Evolutionary conservation across 2,888 invertebrate genomes (phyloP), one percentile per base, ranked within the genome.

Genomic region (Eilema caniola): DNA sequence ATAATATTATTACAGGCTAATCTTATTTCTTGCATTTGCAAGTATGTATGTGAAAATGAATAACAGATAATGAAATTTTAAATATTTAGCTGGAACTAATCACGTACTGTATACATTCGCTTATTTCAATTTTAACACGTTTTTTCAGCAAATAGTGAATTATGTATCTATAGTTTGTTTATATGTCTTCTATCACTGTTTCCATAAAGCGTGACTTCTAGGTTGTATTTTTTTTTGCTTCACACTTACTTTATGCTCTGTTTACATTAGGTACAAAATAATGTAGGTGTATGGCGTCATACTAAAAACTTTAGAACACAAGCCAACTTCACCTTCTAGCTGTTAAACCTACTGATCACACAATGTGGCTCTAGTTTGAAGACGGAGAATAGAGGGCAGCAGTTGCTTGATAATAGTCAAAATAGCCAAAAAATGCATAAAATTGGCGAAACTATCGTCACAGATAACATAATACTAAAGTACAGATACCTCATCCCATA

Each of bases 41-140:
- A 75, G 78, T 70, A 23, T 72, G 75, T 80, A 74, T 64, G 71
- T 31, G 61, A 73, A 75, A 70, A 80, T 77, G 68, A 56, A 73
- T 76, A 80, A 69, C 47, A 78, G 59, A 41, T 65, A 60, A 69
- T 77, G n/a, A 64, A 72, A 56, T 68, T 72, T 72, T 71, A 73
- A 67, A 69, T 69, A 41, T 62, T 62, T 61, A 56, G 57, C 57
- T 67, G 70, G 60, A 73, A 71, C n/a, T 63, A 71, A 71, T 69
- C 70, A 61, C 61, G 25, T n/a, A 57, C 23, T 62, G 31, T 62
- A 33, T 62, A 37, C 33, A 33, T 62, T 12, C 14, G 12, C 23
- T 37, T 37, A 41, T 23, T 33, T 5, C 3, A 25, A 14, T 11
- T 59, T 24, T 28, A 62, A 62, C 62, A n/a, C 62, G 31, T 62